Conservation (phyloP, 37 sponge, comb jelly and placozoan genomes). For the Oscarella lobularis region DNA sequence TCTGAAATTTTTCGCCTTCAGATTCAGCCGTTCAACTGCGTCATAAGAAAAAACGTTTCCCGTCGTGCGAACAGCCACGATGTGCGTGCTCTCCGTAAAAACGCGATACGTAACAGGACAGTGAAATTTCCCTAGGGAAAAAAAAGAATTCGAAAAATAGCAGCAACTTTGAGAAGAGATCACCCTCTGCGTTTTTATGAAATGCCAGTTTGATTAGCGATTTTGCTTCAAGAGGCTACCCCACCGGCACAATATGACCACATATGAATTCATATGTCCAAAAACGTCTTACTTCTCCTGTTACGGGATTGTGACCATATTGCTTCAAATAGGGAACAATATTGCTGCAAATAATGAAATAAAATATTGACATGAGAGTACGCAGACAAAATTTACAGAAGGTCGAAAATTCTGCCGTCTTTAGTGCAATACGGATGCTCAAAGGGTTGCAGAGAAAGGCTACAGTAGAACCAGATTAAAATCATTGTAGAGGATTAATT, state of each 20-base stretch:
- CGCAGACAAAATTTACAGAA: constrained; percentile 25
- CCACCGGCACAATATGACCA: not conserved
- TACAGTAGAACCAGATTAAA: not conserved
- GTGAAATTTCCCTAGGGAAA: constrained; percentile 58
- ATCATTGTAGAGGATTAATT: not conserved
- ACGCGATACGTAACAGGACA: constrained; percentile 91
- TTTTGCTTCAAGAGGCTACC: constrained; percentile 71
- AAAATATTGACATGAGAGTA: too few species aligned
- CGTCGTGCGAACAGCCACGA: constrained; percentile 78
- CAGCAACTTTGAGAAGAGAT: too few species aligned
- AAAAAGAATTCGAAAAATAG: too few species aligned
- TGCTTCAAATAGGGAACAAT: constrained; percentile 82
- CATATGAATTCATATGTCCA: not conserved
- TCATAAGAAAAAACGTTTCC: constrained; percentile 89
- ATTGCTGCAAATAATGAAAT: constrained; percentile 33
- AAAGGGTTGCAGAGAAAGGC: constrained; percentile 89
- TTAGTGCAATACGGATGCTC: constrained; percentile 75
- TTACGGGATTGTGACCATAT: constrained; percentile 62
- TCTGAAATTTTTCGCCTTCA: constrained; percentile 62
- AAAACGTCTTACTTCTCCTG: constrained; percentile 57
- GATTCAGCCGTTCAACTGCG: constrained; percentile 76
- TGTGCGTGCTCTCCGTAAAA: constrained; percentile 84
- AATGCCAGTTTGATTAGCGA: constrained; percentile 62
- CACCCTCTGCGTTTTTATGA: constrained; percentile 86
- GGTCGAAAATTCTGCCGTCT: constrained; percentile 84